These are phyloP conservation scores for Oostethus manadensis DNA, from an alignment of 2,113 vertebrate genomes.

Conservation along the genomic window DNA sequence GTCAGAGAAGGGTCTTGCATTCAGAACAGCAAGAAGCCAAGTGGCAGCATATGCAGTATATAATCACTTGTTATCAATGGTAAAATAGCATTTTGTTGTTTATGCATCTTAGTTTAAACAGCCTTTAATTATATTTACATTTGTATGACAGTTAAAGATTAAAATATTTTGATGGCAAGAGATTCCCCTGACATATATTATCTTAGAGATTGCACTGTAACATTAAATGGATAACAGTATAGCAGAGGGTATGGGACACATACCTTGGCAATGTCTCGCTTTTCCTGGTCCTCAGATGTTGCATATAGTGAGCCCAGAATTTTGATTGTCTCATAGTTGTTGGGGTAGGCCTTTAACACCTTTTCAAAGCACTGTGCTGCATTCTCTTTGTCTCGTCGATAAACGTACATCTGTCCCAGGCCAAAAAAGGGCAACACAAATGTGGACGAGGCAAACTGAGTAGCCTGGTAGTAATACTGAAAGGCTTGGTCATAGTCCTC, in stretches of 20 bases:
- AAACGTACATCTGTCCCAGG: conserved; percentile 98
- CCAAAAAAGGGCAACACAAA: conserved; percentile 97
- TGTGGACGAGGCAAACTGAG: conserved; percentile 95
- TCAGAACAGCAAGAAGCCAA: too few species aligned
- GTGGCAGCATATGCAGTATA: too few species aligned
- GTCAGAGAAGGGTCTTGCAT: too few species aligned
- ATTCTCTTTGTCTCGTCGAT: conserved; percentile 95
- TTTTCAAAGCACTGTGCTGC: conserved; percentile 98
- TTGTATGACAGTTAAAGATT: too few species aligned
- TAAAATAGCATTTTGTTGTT: too few species aligned
- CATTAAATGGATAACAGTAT: not conserved
- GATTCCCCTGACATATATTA: not conserved
- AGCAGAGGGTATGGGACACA: not conserved
- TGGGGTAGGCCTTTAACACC: conserved; percentile 96
- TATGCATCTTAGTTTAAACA: not conserved
- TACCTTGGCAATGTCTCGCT: conserved; percentile 95
- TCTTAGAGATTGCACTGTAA: not conserved
- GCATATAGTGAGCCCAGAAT: conserved; percentile 97
- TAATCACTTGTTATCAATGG: too few species aligned
- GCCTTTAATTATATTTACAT: not conserved
- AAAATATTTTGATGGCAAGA: too few species aligned
- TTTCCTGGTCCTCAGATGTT: conserved; percentile 95
- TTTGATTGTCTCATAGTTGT: conserved; percentile 99
- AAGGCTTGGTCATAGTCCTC: conserved; percentile 99
- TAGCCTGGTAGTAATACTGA: conserved; percentile 99